Evolutionary conservation across 1,140 invertebrate genomes (phyloP), one percentile per base, ranked within the genome.

Genomic region (Cydia strobilella): DNA sequence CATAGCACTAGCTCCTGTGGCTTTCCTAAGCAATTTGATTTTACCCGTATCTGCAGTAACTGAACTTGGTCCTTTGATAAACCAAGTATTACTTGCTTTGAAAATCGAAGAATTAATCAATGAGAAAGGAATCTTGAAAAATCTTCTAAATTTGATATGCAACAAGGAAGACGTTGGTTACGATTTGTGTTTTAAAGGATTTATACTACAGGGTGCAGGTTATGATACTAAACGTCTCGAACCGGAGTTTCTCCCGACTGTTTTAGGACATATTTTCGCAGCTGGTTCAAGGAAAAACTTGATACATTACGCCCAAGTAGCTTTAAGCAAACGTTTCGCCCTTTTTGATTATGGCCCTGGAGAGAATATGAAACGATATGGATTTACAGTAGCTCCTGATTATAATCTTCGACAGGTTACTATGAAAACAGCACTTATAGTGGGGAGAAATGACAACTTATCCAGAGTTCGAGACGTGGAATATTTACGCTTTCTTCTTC

Each of bases 1-100:
- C 92, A 90, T 95, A 75, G 94, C 94, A 2, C 80, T 96, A 72
- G 95, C 94, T 2, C 96, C 95, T 18, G 94, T 95, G 5, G 93
- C 93, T 20, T 94, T 90, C 74, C 89, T 95, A 5, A 85, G 82
- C 7, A 85, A 94, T 71, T 86, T 93, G 73, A 65, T 59, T 10
- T 35, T 3, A 31, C 59, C 51, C 13, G 39, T 63, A 7, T 51
- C n/a, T 48, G n/a, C 20, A 9, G 7, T 42, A 39, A 25, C 42
- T 7, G 27, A 51, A 39, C 6, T 74, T 5, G 59, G 72, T n/a
- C 75, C 75, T 12, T 13, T 65, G 1, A 4, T 76, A 15, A 42
- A 35, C 13, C 20, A 62, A 18, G n/a, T 69, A 23, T 63, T 75
- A 23, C 23, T 48, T 6, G 6, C 20, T 2, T 42, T 72, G 4